A percentile compares a stretch with the other conserved stretches of the same genome.
These are phyloP conservation scores for Nymphalis urticae DNA, from an alignment of 2,888 invertebrate species.

Conservation along the genomic window DNA sequence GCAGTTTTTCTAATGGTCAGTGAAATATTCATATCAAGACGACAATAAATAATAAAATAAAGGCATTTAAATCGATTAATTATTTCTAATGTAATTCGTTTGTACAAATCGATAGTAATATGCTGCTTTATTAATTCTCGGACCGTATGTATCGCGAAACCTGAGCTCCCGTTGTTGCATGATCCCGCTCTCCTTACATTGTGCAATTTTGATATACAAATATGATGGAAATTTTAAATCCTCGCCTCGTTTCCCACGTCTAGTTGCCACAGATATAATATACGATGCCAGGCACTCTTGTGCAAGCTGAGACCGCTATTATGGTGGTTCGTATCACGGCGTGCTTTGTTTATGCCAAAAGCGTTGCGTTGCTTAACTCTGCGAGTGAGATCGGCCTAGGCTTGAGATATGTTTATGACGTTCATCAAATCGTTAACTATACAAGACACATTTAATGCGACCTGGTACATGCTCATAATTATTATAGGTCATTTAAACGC, in stretches of 20 bases:
- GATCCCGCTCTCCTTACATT: slow-evolving; percentile 47
- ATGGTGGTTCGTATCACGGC: slow-evolving; percentile 58
- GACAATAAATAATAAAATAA: background rate
- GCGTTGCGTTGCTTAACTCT: slow-evolving; percentile 42
- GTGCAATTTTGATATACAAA: slow-evolving; percentile 67
- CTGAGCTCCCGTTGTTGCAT: slow-evolving; percentile 30
- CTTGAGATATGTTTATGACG: slow-evolving; percentile 14
- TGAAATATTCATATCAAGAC: too few relatives aligned
- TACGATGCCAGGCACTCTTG: slow-evolving; percentile 59
- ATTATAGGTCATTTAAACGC: too few relatives aligned
- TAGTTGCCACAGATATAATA: slow-evolving; percentile 62
- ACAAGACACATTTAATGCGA: background rate
- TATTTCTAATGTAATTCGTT: background rate
- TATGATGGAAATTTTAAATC: slow-evolving; percentile 73
- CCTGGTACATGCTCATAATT: background rate
- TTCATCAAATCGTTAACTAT: slow-evolving; percentile 5
- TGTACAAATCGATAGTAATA: background rate
- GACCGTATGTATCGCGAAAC: slow-evolving; percentile 20
- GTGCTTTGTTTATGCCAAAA: slow-evolving; percentile 45
- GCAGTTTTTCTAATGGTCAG: background rate
- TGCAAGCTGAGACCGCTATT: slow-evolving; percentile 50
- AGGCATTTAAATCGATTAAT: background rate
- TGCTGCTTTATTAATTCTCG: background rate
- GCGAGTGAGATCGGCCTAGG: slow-evolving; percentile 19
- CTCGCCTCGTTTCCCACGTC: slow-evolving; percentile 65